Base-by-base conservation (phyloP, 2,888 invertebrate genomes). In the Calameuta idolon region DNA sequence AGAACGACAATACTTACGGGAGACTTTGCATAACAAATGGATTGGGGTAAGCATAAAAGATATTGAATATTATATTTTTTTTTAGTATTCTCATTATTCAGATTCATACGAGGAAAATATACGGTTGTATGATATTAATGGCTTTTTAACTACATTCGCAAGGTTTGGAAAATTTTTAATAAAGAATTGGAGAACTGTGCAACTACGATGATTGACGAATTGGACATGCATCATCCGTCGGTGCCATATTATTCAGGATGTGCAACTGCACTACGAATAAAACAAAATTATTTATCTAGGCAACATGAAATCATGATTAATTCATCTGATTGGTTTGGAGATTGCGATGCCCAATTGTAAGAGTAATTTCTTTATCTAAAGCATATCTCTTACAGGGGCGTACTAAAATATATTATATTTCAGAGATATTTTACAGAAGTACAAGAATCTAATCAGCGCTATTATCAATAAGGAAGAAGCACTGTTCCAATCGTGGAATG, bases 161-260 rank as follows among this genome's bases (percentile, higher is more conserved):
- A 95, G 94, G 93, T 96, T 1, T 96, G 96, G 94, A 92, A 94
- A 79, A 94, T 96, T 93, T 97, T 97, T 88, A 94, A 93, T 80
- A 93, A 94, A 34, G 96, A 97, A 88, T 94, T 98, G 73, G 94
- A 96, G 82, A 94, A 94, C 35, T 94, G 95, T 0, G 95, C 95
- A 89, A 94, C 94, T 83, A 94, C 95, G 80, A 92, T 95, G 85
- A 93, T 94, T 73, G 91, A 92, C 3, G 93, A 93, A 9, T 92
- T 93, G 1, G 93, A 94, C 75, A 91, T 93, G 80, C 93, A 94
- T 86, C 94, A 95, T 0, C 93, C 94, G 0, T 94, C 94, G 80
- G 92, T 96, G 87, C 96, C 96, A 0, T 93, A 94, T 68, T 95
- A 94, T 88, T 93, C 96, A 0, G 96, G 96, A 0, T 92, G 94